A percentile compares a stretch with the other conserved stretches of the same genome.
phyloP scores from a whole-genome alignment of 2,888 invertebrate species.

The Thecocarcelia acutangulata region DNA sequence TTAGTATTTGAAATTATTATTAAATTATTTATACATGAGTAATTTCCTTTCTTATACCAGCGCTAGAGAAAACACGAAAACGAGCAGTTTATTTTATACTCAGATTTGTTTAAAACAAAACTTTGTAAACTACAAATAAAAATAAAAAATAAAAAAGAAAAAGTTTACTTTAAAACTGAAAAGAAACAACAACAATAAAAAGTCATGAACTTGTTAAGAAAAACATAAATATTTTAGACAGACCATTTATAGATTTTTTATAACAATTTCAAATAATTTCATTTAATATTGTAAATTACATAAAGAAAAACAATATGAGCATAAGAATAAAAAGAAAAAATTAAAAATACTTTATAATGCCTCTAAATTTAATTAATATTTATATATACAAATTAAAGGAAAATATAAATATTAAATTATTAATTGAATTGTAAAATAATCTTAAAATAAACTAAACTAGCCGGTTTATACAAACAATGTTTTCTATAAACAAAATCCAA shows the following conservation, averaged over 20 bases:
- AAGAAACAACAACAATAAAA: constrained; percentile 33
- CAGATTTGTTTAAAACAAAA: constrained; percentile 23
- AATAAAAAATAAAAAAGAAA: too few species aligned
- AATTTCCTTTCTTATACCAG: constrained; percentile 23
- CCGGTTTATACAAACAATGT: constrained; percentile 72
- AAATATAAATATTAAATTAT: constrained; percentile 63
- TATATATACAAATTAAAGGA: constrained; percentile 59
- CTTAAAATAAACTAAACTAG: constrained; percentile 72
- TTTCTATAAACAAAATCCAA: constrained; percentile 70
- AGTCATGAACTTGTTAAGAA: constrained; percentile 24
- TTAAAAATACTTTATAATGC: constrained; percentile 67
- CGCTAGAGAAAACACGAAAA: constrained; percentile 18
- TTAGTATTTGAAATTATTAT: constrained; percentile 64
- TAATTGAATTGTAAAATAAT: constrained; percentile 62
- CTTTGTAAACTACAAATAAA: constrained; percentile 41
- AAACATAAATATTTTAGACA: constrained; percentile 31
- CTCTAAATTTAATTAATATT: constrained; percentile 69
- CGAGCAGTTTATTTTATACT: constrained; percentile 37
- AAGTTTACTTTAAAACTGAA: not conserved
- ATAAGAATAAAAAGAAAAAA: constrained; percentile 38
- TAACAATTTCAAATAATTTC: constrained; percentile 64
- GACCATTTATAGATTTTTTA: constrained; percentile 57
- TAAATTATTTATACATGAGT: constrained; percentile 51
- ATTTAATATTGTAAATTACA: constrained; percentile 63
- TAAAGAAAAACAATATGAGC: not conserved